Base-by-base conservation (phyloP, 2,797 vertebrate genomes). In the Tinamus major region DNA sequence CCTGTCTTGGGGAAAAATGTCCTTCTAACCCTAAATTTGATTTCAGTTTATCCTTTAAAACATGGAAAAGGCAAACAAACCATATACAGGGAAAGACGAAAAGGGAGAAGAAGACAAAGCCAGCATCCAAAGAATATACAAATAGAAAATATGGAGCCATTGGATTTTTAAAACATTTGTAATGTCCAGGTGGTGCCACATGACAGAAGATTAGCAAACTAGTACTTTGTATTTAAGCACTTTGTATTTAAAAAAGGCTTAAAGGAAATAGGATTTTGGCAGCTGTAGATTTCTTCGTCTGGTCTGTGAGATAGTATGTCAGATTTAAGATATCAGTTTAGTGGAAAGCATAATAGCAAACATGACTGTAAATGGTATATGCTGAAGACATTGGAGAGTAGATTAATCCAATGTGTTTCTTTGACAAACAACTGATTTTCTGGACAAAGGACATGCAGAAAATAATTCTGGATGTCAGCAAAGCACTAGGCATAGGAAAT, bases 361-460 rank as follows among this genome's bases (percentile, higher is more conserved):
- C 19, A 87, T 67, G 31, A 86, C 63, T 33, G 74, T 83, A 76
- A 95, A 62, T 69, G 64, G 11, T 85, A 71, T 33, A 27, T 76
- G 80, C 33, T 56, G 89, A 85, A 72, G 23, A 37, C 49, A 55
- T 41, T 29, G 16, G 33, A 79, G n/a, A 88, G 26, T 17, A 89
- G 69, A 87, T 58, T 78, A 92, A 81, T 90, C 88, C 31, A 24
- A 3, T 68, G 31, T 56, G 71, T 90, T 2, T 61, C 71, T 75
- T 79, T 62, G 58, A 70, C 88, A 71, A 95, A 93, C 91, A 89
- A 84, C 63, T 68, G 31, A 17, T 77, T 91, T 96, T 85, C 85
- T 87, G 69, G 61, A 74, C 17, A 70, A 80, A 29, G 53, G 49
- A 71, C 42, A 24, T 31, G 26, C 33, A 87, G 82, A 93, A 72